These are phyloP conservation scores for Heterodera filipjevi DNA, from an alignment of 2,888 invertebrate species.

Conservation along the genomic window DNA sequence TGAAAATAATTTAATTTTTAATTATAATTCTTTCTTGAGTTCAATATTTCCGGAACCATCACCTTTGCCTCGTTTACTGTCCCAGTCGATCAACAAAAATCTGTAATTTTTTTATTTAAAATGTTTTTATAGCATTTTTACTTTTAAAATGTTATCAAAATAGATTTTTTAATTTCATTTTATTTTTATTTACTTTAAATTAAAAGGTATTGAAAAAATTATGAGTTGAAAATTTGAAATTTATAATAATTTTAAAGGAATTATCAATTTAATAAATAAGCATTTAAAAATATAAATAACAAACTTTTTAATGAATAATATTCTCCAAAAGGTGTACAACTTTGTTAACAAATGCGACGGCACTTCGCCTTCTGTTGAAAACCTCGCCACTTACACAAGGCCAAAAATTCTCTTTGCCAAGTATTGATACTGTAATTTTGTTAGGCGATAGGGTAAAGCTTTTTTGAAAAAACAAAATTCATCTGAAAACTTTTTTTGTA, in stretches of 20 bases:
- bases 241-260: too few species aligned
- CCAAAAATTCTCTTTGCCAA: slow-evolving; percentile 50
- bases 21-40: neutral
- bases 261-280: too few species aligned
- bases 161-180: neutral
- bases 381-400: slow-evolving; percentile 28
- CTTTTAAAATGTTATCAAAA: too few species aligned
- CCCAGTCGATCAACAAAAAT: slow-evolving; percentile 56
- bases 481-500: neutral
- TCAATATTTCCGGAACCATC: slow-evolving; percentile 63
- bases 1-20: neutral
- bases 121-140: neutral
- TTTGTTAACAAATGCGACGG: slow-evolving; percentile 58
- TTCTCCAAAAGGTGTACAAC: slow-evolving; percentile 52
- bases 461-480: neutral
- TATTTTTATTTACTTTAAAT: neutral
- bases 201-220: too few species aligned
- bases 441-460: slow-evolving; percentile 55
- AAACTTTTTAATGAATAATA: too few species aligned
- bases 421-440: slow-evolving; percentile 55
- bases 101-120: slow-evolving; percentile 39
- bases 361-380: slow-evolving; percentile 53
- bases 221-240: too few species aligned
- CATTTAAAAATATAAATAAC: too few species aligned
- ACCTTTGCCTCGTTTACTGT: slow-evolving; percentile 56